These are phyloP conservation scores for Onthophagus sagittarius DNA, from an alignment of 2,888 invertebrate genomes.

Conservation along the genomic window DNA sequence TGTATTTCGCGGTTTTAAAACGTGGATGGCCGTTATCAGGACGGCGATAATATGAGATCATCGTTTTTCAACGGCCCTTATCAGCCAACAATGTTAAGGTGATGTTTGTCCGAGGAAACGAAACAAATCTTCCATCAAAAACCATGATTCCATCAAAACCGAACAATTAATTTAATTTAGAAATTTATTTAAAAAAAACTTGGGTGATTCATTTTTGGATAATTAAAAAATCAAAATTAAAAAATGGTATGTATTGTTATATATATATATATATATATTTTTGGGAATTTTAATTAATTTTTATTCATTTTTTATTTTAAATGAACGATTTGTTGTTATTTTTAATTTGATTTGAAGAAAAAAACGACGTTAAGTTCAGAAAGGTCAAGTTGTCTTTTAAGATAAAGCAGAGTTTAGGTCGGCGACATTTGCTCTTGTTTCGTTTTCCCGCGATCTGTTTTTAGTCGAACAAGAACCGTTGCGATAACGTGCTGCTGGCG, in stretches of 20 bases:
- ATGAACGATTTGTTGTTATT: constrained; percentile 5
- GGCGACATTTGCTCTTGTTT: constrained; percentile 21
- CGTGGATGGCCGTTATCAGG: constrained; percentile 22
- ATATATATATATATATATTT: not conserved
- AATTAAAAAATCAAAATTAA: not conserved
- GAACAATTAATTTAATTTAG: too few species aligned
- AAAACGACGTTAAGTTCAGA: not conserved
- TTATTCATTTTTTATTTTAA: not conserved
- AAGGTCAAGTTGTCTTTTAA: constrained; percentile 29
- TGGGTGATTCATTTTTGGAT: not conserved
- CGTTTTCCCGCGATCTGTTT: not conserved
- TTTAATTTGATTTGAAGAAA: constrained; percentile 8
- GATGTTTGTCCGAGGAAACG: constrained; percentile 12
- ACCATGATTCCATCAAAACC: too few species aligned
- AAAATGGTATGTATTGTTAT: constrained; percentile 8
- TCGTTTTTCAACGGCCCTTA: constrained; percentile 10
- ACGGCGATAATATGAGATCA: constrained; percentile 13
- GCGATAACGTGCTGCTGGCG: not conserved
- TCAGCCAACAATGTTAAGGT: constrained; percentile 22
- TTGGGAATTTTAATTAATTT: not conserved
- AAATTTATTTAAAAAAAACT: too few species aligned
- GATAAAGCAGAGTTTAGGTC: constrained; percentile 24
- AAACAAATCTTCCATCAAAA: not conserved
- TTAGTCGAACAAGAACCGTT: not conserved
- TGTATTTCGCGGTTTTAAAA: constrained; percentile 15